Percentiles rank a stretch among this genome's conserved stretches.
Evolutionary conservation across 2,888 invertebrate genomes (phyloP).

Genomic region (Nudaria mundana): DNA sequence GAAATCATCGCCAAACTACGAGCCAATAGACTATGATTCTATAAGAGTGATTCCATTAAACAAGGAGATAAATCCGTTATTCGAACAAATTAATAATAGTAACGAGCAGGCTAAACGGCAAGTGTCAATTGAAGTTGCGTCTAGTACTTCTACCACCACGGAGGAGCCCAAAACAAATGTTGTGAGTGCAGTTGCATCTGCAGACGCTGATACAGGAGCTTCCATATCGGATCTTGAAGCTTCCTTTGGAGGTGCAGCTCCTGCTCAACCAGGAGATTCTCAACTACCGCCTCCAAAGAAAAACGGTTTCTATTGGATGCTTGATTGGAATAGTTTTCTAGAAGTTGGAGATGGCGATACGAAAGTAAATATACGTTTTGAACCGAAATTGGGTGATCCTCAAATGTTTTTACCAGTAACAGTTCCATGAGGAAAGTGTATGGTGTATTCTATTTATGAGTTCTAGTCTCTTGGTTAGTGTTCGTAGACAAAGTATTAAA

Average conservation of each 20-base stretch:
- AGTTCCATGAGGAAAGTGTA: constrained; percentile 80
- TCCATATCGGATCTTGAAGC: constrained; percentile 86
- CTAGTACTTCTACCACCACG: constrained; percentile 33
- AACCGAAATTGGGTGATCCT: constrained; percentile 90
- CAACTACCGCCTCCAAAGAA: constrained; percentile 84
- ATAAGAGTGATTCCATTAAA: constrained; percentile 69
- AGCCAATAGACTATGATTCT: constrained; percentile 68
- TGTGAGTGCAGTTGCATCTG: constrained; percentile 57
- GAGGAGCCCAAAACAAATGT: constrained; percentile 44
- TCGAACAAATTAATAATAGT: constrained; percentile 42
- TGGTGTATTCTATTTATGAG: constrained; percentile 35
- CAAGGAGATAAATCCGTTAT: constrained; percentile 59
- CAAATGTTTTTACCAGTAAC: constrained; percentile 88
- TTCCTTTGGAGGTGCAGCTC: constrained; percentile 87
- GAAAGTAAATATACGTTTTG: constrained; percentile 89
- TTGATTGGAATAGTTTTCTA: constrained; percentile 93
- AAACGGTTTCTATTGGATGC: constrained; percentile 91
- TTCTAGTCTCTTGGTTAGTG: constrained; percentile 52
- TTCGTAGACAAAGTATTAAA: constrained; percentile 22
- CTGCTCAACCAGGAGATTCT: constrained; percentile 80
- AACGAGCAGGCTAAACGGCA: constrained; percentile 65
- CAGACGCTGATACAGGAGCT: constrained; percentile 73
- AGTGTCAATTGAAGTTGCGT: constrained; percentile 27
- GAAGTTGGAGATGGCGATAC: constrained; percentile 89
- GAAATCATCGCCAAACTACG: constrained; percentile 52